These are phyloP conservation scores for Psephotus haematonotus DNA, from an alignment of 2,113 vertebrate species.

Conservation along the genomic window DNA sequence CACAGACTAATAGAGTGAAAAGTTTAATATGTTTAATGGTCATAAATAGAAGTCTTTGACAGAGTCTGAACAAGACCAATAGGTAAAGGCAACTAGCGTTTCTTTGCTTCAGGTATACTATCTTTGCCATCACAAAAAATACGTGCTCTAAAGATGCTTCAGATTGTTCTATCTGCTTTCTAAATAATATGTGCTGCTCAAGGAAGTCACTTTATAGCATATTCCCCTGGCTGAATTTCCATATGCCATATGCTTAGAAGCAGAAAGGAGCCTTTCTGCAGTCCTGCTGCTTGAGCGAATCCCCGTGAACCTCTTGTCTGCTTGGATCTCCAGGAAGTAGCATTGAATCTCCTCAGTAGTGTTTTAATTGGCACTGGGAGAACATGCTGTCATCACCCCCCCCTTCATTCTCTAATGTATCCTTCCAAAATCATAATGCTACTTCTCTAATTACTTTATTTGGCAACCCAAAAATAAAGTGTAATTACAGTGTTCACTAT, in stretches of 20 bases:
- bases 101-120: not conserved
- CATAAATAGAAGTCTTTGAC: not conserved
- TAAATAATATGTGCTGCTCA: not conserved
- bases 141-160: not conserved
- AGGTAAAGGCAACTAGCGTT: not conserved
- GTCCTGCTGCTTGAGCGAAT: not conserved
- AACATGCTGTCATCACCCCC: constrained; percentile 17
- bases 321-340: not conserved
- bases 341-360: not conserved
- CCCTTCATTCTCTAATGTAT: not conserved
- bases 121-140: not conserved
- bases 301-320: not conserved
- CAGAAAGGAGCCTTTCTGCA: not conserved
- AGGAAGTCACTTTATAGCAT: not conserved
- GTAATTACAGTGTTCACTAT: not conserved
- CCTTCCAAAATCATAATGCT: constrained; percentile 45
- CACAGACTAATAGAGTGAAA: not conserved
- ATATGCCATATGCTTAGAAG: not conserved
- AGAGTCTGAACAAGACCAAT: not conserved
- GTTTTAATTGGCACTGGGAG: constrained; percentile 25
- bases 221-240: not conserved
- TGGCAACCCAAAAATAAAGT: constrained; percentile 14
- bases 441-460: constrained; percentile 47
- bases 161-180: not conserved
- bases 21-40: not conserved